A percentile compares a stretch with the other conserved stretches of the same genome.
These are phyloP conservation scores for Petroica traversi DNA, from an alignment of 2,113 vertebrate species.

Conservation along the genomic window DNA sequence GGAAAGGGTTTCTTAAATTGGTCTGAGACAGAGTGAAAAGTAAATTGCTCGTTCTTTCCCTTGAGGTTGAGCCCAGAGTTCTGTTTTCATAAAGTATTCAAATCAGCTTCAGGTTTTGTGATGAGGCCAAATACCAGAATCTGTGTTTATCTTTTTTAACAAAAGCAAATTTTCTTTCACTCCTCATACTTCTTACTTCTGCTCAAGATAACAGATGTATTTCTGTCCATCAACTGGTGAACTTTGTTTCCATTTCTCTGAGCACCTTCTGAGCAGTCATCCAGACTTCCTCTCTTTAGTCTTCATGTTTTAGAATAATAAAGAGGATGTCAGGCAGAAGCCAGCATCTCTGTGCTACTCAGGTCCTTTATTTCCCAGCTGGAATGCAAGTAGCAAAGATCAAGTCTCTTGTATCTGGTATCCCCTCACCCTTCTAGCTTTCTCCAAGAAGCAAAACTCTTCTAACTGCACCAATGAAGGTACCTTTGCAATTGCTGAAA, in stretches of 20 bases:
- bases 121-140: background rate
- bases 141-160: background rate
- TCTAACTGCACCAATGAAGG: background rate
- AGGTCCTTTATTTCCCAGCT: background rate
- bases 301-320: background rate
- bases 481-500: background rate
- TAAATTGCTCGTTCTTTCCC: conserved; percentile 23
- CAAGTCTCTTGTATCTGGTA: background rate
- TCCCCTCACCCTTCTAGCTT: background rate
- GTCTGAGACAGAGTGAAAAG: background rate
- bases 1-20: background rate
- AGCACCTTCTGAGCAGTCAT: background rate
- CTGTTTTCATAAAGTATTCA: background rate
- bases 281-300: background rate
- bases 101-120: background rate
- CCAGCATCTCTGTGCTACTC: background rate
- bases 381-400: background rate
- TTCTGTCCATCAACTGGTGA: background rate
- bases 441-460: background rate
- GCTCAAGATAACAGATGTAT: background rate
- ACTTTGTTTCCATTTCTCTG: background rate
- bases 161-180: conserved; percentile 8
- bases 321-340: background rate
- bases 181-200: background rate
- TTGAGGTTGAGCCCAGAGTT: background rate